phyloP scores from a whole-genome alignment of 2,888 invertebrate genomes.

The Limnephilus lunatus region DNA sequence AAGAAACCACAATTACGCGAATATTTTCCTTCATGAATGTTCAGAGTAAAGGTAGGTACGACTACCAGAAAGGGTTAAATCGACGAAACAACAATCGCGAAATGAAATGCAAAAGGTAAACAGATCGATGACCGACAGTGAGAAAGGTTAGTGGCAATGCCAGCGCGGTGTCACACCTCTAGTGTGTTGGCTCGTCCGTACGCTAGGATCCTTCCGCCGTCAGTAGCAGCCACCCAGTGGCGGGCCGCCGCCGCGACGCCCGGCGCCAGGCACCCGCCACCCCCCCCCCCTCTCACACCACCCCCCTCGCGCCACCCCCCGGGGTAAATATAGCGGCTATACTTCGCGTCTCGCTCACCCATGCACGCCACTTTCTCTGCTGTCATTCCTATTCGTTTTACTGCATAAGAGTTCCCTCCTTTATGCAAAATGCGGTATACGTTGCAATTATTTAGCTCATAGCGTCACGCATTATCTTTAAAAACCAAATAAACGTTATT shows the following conservation, averaged over 20 bases:
- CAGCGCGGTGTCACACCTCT: slow-evolving; percentile 49
- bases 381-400: slow-evolving; percentile 5
- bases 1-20: not conserved
- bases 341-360: slow-evolving; percentile 12
- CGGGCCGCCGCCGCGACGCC: slow-evolving; percentile 68
- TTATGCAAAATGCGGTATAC: not conserved
- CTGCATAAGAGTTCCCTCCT: slow-evolving; percentile 10
- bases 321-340: slow-evolving; percentile 6
- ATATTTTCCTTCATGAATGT: not conserved
- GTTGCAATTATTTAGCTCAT: not conserved
- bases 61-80: not conserved
- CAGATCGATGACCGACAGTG: not conserved
- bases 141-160: not conserved
- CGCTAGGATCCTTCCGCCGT: slow-evolving; percentile 63
- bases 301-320: not conserved
- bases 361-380: not conserved
- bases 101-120: not conserved
- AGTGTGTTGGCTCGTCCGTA: slow-evolving; percentile 67
- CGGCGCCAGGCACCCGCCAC: slow-evolving; percentile 46
- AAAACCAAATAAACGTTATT: not conserved
- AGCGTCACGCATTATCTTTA: not conserved
- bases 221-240: slow-evolving; percentile 65
- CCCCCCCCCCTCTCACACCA: not conserved
- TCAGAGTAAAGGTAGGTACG: not conserved
- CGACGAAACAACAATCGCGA: not conserved